Conservation (phyloP, 2,113 vertebrate genomes). For the Trematocara nigrifrons region DNA sequence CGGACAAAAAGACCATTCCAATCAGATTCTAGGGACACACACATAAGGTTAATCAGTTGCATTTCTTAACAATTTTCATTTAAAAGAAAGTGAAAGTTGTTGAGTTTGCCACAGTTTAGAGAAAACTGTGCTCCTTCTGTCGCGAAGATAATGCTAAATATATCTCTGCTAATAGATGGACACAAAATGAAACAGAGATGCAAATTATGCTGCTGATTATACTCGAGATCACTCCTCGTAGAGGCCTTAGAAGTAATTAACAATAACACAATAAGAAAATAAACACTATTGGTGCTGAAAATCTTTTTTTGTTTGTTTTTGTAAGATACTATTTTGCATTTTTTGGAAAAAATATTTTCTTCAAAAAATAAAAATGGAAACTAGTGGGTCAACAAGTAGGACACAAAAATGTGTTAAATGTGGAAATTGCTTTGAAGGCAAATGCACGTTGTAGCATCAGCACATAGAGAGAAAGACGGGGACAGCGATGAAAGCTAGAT, state of each 20-base stretch:
- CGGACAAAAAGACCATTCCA: constrained; percentile 16
- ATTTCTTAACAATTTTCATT: neutral
- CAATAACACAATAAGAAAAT: neutral
- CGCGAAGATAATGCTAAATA: neutral
- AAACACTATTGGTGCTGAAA: neutral
- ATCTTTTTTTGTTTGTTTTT: neutral
- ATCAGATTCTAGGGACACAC: neutral
- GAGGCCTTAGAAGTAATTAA: neutral
- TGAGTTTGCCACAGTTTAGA: neutral
- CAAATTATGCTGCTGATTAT: neutral
- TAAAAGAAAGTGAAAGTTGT: neutral
- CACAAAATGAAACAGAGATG: neutral
- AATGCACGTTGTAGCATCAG: neutral
- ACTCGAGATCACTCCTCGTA: neutral
- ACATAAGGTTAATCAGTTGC: neutral
- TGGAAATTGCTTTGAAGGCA: neutral
- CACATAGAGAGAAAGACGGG: neutral
- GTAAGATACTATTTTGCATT: neutral
- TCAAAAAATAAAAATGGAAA: neutral
- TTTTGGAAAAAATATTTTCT: neutral
- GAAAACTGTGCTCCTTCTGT: neutral
- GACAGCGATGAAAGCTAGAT: constrained; percentile 2
- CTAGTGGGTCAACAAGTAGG: neutral
- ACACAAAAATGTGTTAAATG: neutral
- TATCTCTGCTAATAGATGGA: neutral